Base-by-base conservation (phyloP, 2,888 invertebrate genomes). In the Mylabris sibirica region DNA sequence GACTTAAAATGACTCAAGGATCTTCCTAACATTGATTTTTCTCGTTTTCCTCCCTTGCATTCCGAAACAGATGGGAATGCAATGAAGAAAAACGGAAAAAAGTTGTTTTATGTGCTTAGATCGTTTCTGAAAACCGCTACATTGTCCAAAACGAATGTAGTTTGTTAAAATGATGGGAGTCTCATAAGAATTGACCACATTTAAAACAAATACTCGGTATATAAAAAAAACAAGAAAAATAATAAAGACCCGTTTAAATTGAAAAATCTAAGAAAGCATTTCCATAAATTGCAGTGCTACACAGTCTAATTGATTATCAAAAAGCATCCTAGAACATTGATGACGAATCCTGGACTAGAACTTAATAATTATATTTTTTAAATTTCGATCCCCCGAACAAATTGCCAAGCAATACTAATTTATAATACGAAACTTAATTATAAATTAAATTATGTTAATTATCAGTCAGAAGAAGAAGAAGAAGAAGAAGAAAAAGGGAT, bases 391-490 rank as follows among this genome's bases (percentile, higher is more conserved):
- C 30, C 60, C 59, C 49, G 63, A 34, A 34, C 8, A 44, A 44
- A 41, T 62, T 49, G 66, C 49, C 34, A 67, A 71, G 71, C 68
- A 68, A 64, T 65, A 20, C 49, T 49, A 17, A 49, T 49, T 9
- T 3, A 20, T 49, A 44, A 44, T 12, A 6, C 41, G 8, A 17
- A 44, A 17, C n/a, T n/a, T n/a, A 44, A 5, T 20, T 20, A 9
- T 3, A 44, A 49, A 20, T 20, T 49, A 20, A 49, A 20, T 3
- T 1, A 2, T 12, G 11, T 38, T 34, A 65, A 60, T 75, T 4
- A 76, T 80, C 77, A 78, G 79, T 78, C 78, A 74, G 78, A 77
- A 75, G 70, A 73, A 34, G 34, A 34, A 30, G 2, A 8, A 9
- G 38, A 35, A 6, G 35, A n/a, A n/a, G 30, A 12, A 5, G 35